phyloP scores from a whole-genome alignment of 23 tunicate species.

The Botrylloides violaceus region DNA sequence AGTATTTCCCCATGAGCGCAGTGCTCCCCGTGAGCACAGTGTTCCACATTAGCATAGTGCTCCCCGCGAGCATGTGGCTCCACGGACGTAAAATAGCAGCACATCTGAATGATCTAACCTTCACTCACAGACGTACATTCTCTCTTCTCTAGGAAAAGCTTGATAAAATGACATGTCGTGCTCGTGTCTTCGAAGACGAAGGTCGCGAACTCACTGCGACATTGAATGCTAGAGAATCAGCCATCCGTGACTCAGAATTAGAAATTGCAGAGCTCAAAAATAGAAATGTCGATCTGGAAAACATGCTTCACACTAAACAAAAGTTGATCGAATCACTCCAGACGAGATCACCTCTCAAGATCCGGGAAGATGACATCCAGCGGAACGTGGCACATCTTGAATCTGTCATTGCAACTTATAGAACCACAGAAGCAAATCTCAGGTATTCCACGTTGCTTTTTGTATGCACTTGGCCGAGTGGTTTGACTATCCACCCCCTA shows the following conservation, averaged over 20 bases:
- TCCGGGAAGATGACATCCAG: slow-evolving; percentile 50
- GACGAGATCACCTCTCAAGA: slow-evolving; percentile 75
- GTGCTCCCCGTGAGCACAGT: too few relatives aligned
- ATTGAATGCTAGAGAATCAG: slow-evolving; percentile 66
- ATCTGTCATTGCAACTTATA: slow-evolving; percentile 40
- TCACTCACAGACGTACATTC: too few relatives aligned
- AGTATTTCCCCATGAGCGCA: too few relatives aligned
- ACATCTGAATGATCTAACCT: too few relatives aligned
- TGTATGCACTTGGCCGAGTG: too few relatives aligned
- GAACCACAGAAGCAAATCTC: slow-evolving; percentile 8
- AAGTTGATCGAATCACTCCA: slow-evolving; percentile 79
- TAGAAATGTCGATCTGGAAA: slow-evolving; percentile 36
- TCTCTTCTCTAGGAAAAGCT: slow-evolving; percentile 14
- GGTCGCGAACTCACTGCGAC: slow-evolving; percentile 49
- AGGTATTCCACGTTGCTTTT: background rate
- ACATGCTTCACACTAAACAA: slow-evolving; percentile 47
- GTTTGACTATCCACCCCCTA: too few relatives aligned
- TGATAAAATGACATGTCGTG: slow-evolving; percentile 20
- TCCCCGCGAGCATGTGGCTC: too few relatives aligned
- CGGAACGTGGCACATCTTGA: slow-evolving; percentile 44
- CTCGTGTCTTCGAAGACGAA: slow-evolving; percentile 68
- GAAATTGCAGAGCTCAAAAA: slow-evolving; percentile 57
- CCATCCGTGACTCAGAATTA: slow-evolving; percentile 54
- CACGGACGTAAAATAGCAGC: too few relatives aligned
- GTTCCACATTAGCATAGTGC: too few relatives aligned